These are phyloP conservation scores for Drosophila tsacasi DNA, from an alignment of 1,140 invertebrate genomes.

Conservation along the genomic window DNA sequence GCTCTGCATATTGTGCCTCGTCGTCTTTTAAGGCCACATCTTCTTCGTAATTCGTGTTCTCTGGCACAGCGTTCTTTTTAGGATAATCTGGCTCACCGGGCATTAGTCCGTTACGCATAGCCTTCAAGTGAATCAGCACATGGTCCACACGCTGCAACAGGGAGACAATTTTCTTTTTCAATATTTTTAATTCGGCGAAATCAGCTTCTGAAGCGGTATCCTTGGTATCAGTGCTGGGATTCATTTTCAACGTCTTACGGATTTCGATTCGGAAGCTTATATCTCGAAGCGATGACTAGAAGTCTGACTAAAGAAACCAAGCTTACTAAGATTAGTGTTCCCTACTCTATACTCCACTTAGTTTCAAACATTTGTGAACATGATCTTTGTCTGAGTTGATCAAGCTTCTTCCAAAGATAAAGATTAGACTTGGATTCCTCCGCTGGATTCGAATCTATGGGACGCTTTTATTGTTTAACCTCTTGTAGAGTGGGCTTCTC, in stretches of 20 bases:
- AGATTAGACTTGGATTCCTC: too few relatives aligned
- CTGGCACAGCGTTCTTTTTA: not conserved
- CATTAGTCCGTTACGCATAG: not conserved
- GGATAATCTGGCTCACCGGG: not conserved
- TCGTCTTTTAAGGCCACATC: not conserved
- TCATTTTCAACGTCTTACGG: not conserved
- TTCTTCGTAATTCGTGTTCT: not conserved
- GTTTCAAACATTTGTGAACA: not conserved
- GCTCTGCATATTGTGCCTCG: not conserved
- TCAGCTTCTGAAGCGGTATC: not conserved
- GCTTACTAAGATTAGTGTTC: not conserved
- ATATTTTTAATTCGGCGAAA: not conserved
- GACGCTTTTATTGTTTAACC: too few relatives aligned
- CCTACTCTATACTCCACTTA: too few relatives aligned
- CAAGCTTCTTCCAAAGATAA: too few relatives aligned
- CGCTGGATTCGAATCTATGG: too few relatives aligned
- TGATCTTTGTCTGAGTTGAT: too few relatives aligned
- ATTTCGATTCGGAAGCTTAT: not conserved
- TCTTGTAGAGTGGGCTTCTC: too few relatives aligned
- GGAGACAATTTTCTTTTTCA: not conserved
- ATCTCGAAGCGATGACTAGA: not conserved
- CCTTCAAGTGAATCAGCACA: not conserved
- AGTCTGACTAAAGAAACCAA: not conserved
- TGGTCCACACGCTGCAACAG: constrained; percentile 1
- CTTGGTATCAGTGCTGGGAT: not conserved